Evolutionary conservation across 2,113 vertebrate genomes (phyloP).

Genomic region (Cairina moschata): DNA sequence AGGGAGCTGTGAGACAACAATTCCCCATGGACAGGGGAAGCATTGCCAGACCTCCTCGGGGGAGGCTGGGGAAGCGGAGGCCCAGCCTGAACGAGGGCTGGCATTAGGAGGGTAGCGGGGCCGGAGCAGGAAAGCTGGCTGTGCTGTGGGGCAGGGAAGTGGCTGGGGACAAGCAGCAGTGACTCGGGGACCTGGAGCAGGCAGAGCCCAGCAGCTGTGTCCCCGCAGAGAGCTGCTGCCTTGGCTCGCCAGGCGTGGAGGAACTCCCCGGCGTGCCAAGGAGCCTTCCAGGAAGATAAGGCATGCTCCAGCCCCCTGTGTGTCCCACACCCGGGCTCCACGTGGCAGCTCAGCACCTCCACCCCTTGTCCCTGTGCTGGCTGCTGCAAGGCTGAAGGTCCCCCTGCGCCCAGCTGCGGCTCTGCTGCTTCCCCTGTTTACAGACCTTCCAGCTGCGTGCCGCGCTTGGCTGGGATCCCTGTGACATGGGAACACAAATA

Average conservation of each 20-base stretch:
- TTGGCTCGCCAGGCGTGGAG: fast-evolving
- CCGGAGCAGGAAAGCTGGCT: neutral
- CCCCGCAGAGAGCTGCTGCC: neutral
- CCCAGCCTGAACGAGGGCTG: neutral
- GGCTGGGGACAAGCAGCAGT: too few species aligned
- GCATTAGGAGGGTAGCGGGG: too few species aligned
- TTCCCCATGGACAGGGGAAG: fast-evolving
- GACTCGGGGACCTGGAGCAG: neutral
- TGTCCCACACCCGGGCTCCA: neutral
- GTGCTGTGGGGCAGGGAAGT: too few species aligned
- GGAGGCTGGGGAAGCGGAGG: neutral
- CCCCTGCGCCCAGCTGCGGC: neutral
- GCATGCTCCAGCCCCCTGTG: fast-evolving
- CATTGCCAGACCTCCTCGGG: fast-evolving
- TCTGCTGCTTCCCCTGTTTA: neutral
- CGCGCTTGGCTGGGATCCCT: neutral
- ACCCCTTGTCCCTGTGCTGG: neutral
- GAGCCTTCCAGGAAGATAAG: neutral
- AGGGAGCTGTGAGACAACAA: neutral
- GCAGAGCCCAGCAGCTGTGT: too few species aligned
- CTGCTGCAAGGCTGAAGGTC: neutral
- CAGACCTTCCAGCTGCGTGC: slow-evolving; percentile 48
- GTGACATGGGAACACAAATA: neutral
- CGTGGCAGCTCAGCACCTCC: neutral
- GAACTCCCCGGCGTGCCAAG: fast-evolving